Evolutionary conservation across 2,888 invertebrate genomes (phyloP).

Genomic region (Tachystola acroxantha): DNA sequence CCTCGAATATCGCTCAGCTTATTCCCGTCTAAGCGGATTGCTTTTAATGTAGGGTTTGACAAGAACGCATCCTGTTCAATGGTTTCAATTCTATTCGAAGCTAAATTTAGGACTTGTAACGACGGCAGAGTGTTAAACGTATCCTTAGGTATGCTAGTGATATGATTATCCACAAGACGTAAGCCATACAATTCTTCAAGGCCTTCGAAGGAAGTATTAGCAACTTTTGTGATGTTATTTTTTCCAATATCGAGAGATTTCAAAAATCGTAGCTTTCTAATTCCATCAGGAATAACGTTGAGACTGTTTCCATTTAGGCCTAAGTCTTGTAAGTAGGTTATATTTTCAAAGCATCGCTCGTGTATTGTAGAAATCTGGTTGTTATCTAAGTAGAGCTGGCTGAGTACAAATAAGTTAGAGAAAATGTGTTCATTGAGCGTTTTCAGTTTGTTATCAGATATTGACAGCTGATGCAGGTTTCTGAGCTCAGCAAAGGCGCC

Average conservation of each 20-base stretch:
- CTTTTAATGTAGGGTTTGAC: constrained; percentile 84
- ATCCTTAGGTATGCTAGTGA: constrained; percentile 84
- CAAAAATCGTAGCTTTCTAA: constrained; percentile 82
- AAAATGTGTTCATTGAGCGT: constrained; percentile 83
- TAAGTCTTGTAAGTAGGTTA: constrained; percentile 86
- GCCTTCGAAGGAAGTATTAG: constrained; percentile 86
- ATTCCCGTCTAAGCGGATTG: constrained; percentile 88
- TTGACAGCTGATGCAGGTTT: constrained; percentile 85
- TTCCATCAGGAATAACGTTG: constrained; percentile 81
- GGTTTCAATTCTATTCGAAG: constrained; percentile 85
- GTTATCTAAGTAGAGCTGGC: constrained; percentile 84
- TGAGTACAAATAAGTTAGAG: constrained; percentile 84
- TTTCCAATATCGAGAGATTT: constrained; percentile 89
- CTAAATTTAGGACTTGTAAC: constrained; percentile 87
- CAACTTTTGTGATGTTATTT: constrained; percentile 84
- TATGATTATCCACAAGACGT: constrained; percentile 87
- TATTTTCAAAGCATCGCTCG: constrained; percentile 84
- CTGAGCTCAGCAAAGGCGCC: constrained; percentile 85
- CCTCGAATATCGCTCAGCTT: constrained; percentile 86
- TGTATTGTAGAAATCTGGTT: constrained; percentile 83
- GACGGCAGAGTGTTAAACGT: constrained; percentile 84
- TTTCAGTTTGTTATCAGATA: constrained; percentile 84
- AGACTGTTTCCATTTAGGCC: constrained; percentile 86
- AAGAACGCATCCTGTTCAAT: constrained; percentile 88
- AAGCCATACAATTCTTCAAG: constrained; percentile 86